These are phyloP conservation scores for Malaclemys terrapin DNA, from an alignment of 2,113 vertebrate genomes.

Conservation along the genomic window DNA sequence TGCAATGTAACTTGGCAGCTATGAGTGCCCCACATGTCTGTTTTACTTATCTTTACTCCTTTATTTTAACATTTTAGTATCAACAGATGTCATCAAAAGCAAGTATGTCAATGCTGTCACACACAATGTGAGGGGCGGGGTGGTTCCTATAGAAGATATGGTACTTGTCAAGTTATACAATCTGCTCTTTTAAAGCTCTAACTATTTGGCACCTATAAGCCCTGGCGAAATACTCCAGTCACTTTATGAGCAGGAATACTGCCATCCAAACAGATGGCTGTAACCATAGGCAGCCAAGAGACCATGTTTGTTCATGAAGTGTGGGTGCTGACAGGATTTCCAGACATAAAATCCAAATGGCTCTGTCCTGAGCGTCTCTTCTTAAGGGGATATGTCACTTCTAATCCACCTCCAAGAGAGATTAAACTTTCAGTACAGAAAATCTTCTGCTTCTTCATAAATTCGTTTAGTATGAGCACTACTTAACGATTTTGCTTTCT, in stretches of 20 bases:
- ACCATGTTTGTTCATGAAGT: constrained; percentile 34
- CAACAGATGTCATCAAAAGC: neutral
- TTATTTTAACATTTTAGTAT: neutral
- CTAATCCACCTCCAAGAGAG: constrained; percentile 60
- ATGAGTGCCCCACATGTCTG: neutral
- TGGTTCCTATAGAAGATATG: neutral
- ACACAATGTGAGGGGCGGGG: neutral
- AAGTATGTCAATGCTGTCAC: neutral
- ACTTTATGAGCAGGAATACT: constrained; percentile 66
- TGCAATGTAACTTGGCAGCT: neutral
- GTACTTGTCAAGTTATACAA: constrained; percentile 35
- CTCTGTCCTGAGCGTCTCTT: constrained; percentile 62
- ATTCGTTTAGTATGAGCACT: constrained; percentile 3
- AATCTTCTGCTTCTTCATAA: constrained; percentile 20
- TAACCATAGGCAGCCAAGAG: constrained; percentile 68
- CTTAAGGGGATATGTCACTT: constrained; percentile 42
- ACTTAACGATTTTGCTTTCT: neutral
- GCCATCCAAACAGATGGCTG: constrained; percentile 80
- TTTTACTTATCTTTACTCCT: neutral
- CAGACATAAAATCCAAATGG: constrained; percentile 72
- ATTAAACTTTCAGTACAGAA: constrained; percentile 39
- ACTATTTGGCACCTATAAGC: constrained; percentile 69
- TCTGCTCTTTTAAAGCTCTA: constrained; percentile 65
- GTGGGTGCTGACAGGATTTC: constrained; percentile 73
- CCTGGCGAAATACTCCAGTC: constrained; percentile 69